Percentiles rank a stretch among this genome's conserved stretches.
Conservation (phyloP, 2,888 invertebrate genomes). For the Antheraea assamensis region DNA sequence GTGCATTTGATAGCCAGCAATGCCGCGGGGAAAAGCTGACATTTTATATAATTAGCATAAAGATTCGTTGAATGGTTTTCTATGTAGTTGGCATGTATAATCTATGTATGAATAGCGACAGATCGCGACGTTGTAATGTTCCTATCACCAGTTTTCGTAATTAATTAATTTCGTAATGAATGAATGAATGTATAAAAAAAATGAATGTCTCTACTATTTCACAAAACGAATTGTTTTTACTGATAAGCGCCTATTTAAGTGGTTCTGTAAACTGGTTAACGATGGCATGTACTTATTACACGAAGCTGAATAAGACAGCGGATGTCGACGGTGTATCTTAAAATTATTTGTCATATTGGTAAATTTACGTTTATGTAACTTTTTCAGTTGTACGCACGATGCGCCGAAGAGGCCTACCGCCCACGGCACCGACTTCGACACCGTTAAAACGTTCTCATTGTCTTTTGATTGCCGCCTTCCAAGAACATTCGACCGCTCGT, state of each 20-base stretch:
- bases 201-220: neutral
- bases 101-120: no score
- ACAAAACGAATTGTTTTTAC: neutral
- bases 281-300: neutral
- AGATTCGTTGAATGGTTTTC: no score
- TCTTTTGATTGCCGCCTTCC: conserved; percentile 74
- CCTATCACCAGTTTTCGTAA: no score
- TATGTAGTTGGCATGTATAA: neutral
- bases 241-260: neutral
- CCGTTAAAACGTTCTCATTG: conserved; percentile 70
- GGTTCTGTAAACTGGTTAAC: neutral
- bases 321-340: conserved; percentile 15
- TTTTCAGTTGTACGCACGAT: conserved; percentile 62
- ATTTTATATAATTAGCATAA: neutral
- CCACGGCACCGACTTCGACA: conserved; percentile 61
- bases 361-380: conserved; percentile 53
- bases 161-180: neutral
- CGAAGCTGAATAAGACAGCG: neutral
- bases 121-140: no score
- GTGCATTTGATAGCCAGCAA: no score
- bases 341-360: conserved; percentile 14
- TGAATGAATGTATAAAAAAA: no score
- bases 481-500: conserved; percentile 71
- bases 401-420: conserved; percentile 47
- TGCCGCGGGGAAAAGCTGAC: no score